These are phyloP conservation scores for Linnaemya tessellans DNA, from an alignment of 2,888 invertebrate species.

Conservation along the genomic window DNA sequence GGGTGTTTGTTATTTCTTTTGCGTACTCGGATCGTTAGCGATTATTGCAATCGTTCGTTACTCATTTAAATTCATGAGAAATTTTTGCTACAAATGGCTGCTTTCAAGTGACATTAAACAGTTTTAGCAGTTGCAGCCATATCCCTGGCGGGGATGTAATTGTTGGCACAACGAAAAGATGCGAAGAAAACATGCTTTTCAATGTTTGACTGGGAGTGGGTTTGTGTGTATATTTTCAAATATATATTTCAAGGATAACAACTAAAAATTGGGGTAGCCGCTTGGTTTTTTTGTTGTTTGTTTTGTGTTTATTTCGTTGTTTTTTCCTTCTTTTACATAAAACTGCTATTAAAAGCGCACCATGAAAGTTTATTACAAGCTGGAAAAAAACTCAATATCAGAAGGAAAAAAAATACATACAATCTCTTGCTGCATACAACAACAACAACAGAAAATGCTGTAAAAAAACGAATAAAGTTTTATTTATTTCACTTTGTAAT, in stretches of 20 bases:
- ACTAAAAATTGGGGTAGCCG: constrained; percentile 66
- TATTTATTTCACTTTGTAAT: constrained; percentile 68
- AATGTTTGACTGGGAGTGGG: constrained; percentile 2
- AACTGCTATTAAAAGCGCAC: constrained; percentile 70
- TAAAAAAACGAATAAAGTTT: constrained; percentile 56
- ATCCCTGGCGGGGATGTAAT: constrained; percentile 61
- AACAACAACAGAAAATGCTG: constrained; percentile 10
- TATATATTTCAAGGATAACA: constrained; percentile 71
- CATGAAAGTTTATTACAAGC: constrained; percentile 69
- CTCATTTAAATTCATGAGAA: constrained; percentile 56
- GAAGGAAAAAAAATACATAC: constrained; percentile 37
- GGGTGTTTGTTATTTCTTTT: neutral
- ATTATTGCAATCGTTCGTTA: constrained; percentile 46
- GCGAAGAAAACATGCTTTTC: neutral
- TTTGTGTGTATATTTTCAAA: constrained; percentile 11
- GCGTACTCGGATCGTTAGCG: constrained; percentile 3
- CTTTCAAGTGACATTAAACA: constrained; percentile 66
- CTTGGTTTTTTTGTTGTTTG: constrained; percentile 36
- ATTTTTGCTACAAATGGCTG: constrained; percentile 52
- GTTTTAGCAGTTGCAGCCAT: constrained; percentile 13
- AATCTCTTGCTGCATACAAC: constrained; percentile 18
- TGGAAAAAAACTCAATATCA: constrained; percentile 43
- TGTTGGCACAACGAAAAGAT: constrained; percentile 15
- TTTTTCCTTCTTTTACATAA: constrained; percentile 51
- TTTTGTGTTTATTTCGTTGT: neutral